Evolutionary conservation across 2,113 vertebrate genomes (phyloP).

Genomic region (Phylloscopus trochilus): DNA sequence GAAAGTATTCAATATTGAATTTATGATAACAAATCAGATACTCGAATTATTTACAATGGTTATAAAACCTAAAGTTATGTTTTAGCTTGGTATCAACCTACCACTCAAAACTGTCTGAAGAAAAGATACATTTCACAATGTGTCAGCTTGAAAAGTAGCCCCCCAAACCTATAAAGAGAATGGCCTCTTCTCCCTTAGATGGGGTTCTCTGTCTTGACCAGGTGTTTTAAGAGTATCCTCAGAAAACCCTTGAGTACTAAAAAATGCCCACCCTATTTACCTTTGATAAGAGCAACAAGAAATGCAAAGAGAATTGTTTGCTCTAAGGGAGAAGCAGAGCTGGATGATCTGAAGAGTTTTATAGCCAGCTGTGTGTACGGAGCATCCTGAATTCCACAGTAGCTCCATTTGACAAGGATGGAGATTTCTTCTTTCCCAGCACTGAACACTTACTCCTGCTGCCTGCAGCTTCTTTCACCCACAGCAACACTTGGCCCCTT

Average conservation of each 20-base stretch:
- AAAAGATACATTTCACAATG: neutral
- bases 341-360: conserved; percentile 50
- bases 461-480: neutral
- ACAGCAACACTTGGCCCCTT: neutral
- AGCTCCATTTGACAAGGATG: neutral
- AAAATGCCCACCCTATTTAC: conserved; percentile 43
- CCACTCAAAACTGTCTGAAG: neutral
- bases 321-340: conserved; percentile 23
- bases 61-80: neutral
- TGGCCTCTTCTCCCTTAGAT: neutral
- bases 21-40: neutral
- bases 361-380: neutral
- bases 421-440: conserved; percentile 1
- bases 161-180: neutral
- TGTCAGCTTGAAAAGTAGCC: neutral
- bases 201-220: neutral
- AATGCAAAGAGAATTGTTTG: conserved; percentile 61
- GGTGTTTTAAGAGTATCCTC: conserved; percentile 14
- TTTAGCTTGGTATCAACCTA: neutral
- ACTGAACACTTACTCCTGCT: neutral
- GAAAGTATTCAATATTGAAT: neutral
- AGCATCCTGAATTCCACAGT: conserved; percentile 49
- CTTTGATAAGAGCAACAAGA: conserved; percentile 55
- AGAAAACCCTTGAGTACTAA: neutral
- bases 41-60: neutral